Conservation (phyloP, 1,140 invertebrate genomes). For the Dreissena rostriformis region DNA sequence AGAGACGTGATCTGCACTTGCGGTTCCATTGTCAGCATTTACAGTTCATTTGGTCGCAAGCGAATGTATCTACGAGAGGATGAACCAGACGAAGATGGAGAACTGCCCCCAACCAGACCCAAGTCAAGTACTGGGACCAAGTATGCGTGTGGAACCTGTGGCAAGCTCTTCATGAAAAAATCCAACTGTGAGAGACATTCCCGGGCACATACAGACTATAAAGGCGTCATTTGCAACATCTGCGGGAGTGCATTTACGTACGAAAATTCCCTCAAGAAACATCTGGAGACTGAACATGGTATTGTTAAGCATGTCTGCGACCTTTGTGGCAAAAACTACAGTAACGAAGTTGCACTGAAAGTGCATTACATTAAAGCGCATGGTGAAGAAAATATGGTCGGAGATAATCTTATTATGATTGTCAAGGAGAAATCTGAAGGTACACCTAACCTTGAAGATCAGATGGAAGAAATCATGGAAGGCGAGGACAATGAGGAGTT, state of each 20-base stretch:
- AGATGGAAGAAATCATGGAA: conserved; percentile 52
- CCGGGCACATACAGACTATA: conserved; percentile 43
- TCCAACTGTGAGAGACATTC: conserved; percentile 57
- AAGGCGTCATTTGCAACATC: conserved; percentile 33
- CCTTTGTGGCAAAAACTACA: conserved; percentile 52
- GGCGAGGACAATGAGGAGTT: conserved; percentile 5
- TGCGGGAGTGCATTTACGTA: conserved; percentile 44
- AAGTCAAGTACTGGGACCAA: conserved; percentile 48
- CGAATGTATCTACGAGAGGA: conserved; percentile 45
- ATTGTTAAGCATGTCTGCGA: conserved; percentile 44
- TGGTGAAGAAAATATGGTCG: conserved; percentile 30
- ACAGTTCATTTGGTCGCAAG: conserved; percentile 39
- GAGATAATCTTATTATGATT: conserved; percentile 52
- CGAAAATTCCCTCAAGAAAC: conserved; percentile 50
- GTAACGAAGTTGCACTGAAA: conserved; percentile 49
- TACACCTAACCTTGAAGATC: conserved; percentile 20
- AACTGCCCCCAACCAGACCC: conserved; percentile 1
- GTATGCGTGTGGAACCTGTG: conserved; percentile 57
- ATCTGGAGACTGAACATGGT: conserved; percentile 46
- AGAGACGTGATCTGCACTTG: conserved; percentile 53
- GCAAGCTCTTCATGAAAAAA: conserved; percentile 55
- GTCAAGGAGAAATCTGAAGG: conserved; percentile 42
- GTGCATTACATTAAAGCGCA: conserved; percentile 46
- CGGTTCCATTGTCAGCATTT: conserved; percentile 52
- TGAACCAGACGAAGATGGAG: conserved; percentile 40